Conservation (phyloP, 2,113 vertebrate genomes). For the Colossoma macropomum region DNA sequence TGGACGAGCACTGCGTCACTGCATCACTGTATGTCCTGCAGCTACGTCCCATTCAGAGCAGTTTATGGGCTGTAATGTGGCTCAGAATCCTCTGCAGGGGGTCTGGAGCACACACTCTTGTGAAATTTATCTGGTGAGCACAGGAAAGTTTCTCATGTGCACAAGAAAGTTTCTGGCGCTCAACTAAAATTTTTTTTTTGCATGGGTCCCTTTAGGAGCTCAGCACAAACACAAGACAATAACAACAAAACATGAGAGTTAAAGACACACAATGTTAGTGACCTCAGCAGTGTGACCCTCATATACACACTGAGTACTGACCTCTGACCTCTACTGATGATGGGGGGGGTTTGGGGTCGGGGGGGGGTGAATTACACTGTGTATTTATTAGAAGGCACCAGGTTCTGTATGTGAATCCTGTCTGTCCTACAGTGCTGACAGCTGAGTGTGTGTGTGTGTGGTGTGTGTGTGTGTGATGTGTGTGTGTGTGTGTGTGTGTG, state of each 20-base stretch:
- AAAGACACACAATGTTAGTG: not conserved
- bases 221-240: not conserved
- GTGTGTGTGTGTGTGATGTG: conserved; percentile 25
- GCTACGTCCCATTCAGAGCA: too few species aligned
- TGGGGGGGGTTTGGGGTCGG: not conserved
- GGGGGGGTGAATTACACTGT: conserved; percentile 1
- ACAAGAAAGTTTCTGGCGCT: too few species aligned
- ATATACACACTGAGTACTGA: not conserved
- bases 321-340: not conserved
- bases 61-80: too few species aligned
- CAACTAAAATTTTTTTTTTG: too few species aligned
- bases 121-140: too few species aligned
- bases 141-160: not conserved
- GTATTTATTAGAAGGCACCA: conserved; percentile 50
- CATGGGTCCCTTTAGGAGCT: too few species aligned
- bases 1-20: too few species aligned
- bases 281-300: not conserved
- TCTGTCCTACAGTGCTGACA: conserved; percentile 47
- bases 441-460: conserved; percentile 16
- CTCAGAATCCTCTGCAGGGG: too few species aligned
- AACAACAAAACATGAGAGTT: not conserved
- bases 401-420: conserved; percentile 42
- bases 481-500: not conserved
- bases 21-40: too few species aligned
- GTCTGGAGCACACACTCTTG: too few species aligned